These are phyloP conservation scores for Drosophila silvestris DNA, from an alignment of 2,888 invertebrate species.

Conservation along the genomic window DNA sequence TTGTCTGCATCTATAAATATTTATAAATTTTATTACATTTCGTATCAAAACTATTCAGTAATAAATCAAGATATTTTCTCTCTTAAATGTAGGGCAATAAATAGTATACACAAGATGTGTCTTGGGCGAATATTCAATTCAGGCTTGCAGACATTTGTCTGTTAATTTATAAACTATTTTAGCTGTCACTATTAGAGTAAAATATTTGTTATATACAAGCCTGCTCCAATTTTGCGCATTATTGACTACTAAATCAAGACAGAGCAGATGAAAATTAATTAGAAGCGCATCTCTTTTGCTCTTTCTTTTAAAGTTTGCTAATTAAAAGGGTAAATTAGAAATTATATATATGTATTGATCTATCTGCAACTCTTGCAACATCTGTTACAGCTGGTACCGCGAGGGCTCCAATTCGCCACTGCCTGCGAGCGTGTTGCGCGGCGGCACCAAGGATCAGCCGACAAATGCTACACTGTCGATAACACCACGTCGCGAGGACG, in stretches of 20 bases:
- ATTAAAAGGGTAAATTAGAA: not conserved
- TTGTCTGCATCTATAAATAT: not conserved
- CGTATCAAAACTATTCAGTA: not conserved
- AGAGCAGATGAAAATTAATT: not conserved
- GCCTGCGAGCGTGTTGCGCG: conserved; percentile 89
- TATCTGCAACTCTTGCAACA: not conserved
- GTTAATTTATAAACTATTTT: not conserved
- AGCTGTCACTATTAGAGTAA: not conserved
- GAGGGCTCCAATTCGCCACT: conserved; percentile 91
- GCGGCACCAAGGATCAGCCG: conserved; percentile 90
- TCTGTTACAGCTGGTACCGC: conserved; percentile 89
- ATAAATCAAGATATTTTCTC: not conserved
- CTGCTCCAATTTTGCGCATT: not conserved
- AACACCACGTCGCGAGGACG: conserved; percentile 93
- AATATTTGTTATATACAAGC: not conserved
- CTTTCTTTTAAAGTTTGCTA: not conserved
- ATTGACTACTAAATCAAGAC: not conserved
- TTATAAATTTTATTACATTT: not conserved
- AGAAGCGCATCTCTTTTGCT: not conserved
- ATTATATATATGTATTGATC: not conserved
- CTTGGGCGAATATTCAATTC: not conserved
- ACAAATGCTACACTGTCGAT: conserved; percentile 91
- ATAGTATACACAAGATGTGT: not conserved
- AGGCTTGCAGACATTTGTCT: not conserved
- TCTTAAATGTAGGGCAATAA: not conserved